A percentile compares a stretch with the other conserved stretches of the same genome.
phyloP scores from a whole-genome alignment of 1,140 invertebrate genomes.

The Neocloeon triangulifer region DNA sequence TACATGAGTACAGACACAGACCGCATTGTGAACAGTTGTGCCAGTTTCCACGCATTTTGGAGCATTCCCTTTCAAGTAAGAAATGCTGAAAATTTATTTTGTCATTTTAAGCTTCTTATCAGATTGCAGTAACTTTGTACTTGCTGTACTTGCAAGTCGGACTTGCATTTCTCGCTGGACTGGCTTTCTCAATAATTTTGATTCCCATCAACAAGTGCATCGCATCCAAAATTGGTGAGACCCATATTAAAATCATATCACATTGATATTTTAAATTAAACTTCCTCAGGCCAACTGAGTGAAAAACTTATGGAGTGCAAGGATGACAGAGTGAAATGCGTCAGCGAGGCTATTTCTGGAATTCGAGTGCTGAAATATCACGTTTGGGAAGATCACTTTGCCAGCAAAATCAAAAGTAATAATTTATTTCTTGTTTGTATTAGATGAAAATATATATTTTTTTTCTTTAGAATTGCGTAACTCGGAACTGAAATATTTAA shows the following conservation, averaged over 20 bases:
- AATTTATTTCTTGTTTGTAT: slow-evolving; percentile 2
- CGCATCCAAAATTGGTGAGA: slow-evolving; percentile 63
- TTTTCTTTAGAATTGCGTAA: slow-evolving; percentile 30
- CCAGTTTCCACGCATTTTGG: slow-evolving; percentile 92
- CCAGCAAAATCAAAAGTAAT: slow-evolving; percentile 29
- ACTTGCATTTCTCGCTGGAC: slow-evolving; percentile 70
- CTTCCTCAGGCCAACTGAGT: slow-evolving; percentile 44
- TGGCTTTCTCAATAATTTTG: slow-evolving; percentile 63
- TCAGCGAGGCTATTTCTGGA: slow-evolving; percentile 69
- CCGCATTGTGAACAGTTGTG: slow-evolving; percentile 83
- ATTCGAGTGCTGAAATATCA: slow-evolving; percentile 81
- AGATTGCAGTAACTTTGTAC: slow-evolving; percentile 59
- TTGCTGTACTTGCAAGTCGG: slow-evolving; percentile 75
- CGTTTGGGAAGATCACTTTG: slow-evolving; percentile 83
- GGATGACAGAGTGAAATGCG: slow-evolving; percentile 70
- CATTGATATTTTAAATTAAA: too few relatives aligned
- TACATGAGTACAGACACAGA: slow-evolving; percentile 93
- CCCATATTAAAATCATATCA: too few relatives aligned
- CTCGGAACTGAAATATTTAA: slow-evolving; percentile 51
- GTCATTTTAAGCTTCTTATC: too few relatives aligned
- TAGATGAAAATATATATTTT: slow-evolving; percentile 2
- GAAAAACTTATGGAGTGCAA: slow-evolving; percentile 77
- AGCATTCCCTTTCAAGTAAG: slow-evolving; percentile 77
- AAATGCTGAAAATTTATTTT: slow-evolving; percentile 1
- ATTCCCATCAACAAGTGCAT: slow-evolving; percentile 89